phyloP scores from a whole-genome alignment of 1,140 invertebrate species.

The Panagrolaimus sp. region DNA sequence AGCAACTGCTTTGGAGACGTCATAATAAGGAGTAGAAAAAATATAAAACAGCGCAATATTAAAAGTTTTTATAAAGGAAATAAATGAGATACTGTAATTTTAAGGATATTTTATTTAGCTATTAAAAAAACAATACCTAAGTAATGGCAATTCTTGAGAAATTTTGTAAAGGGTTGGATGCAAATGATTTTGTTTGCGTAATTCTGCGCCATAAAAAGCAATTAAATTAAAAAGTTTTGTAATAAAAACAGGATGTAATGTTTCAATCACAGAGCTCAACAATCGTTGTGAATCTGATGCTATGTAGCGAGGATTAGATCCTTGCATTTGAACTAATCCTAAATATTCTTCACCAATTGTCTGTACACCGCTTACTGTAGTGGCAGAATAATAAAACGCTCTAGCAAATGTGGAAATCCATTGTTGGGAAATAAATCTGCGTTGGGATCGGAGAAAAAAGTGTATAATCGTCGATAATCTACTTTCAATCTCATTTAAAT shows the following conservation, averaged over 20 bases:
- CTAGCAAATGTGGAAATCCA: neutral
- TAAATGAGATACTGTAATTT: neutral
- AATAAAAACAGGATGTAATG: conserved; percentile 25
- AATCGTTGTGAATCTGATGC: conserved; percentile 11
- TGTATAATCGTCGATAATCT: neutral
- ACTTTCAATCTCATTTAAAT: conserved; percentile 25
- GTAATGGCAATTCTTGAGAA: neutral
- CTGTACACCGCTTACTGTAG: conserved; percentile 33
- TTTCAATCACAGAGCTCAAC: conserved; percentile 8
- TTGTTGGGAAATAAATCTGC: neutral
- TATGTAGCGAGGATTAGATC: neutral
- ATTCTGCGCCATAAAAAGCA: conserved; percentile 13
- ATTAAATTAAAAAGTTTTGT: conserved; percentile 29
- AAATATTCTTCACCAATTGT: conserved; percentile 54
- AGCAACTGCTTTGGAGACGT: conserved; percentile 25
- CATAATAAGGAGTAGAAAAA: conserved; percentile 18
- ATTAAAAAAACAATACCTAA: neutral
- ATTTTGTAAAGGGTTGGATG: neutral
- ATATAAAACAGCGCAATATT: conserved; percentile 31
- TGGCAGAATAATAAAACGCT: conserved; percentile 9
- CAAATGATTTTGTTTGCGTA: conserved; percentile 17
- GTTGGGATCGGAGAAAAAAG: neutral
- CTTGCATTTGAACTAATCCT: conserved; percentile 39
- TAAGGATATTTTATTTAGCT: neutral
- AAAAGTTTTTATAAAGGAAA: conserved; percentile 11